Evolutionary conservation across 2,113 vertebrate genomes (phyloP).

Genomic region (Morone saxatilis): DNA sequence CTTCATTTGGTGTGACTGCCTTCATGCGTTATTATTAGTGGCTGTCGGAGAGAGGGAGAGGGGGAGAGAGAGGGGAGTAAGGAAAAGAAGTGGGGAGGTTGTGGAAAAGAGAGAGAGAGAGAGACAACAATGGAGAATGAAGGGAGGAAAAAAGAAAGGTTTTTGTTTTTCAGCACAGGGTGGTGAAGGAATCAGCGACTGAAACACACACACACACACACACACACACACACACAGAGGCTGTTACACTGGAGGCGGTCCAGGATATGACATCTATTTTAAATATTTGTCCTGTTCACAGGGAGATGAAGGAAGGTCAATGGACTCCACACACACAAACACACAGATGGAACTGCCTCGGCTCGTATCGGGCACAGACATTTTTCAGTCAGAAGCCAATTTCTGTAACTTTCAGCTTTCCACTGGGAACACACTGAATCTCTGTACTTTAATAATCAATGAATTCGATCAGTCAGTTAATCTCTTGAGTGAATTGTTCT

Average conservation of each 20-base stretch:
- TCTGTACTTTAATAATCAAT: too few species aligned
- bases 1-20: constrained; percentile 99
- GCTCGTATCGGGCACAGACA: too few species aligned
- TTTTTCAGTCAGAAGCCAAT: too few species aligned
- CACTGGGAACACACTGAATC: too few species aligned
- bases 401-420: too few species aligned
- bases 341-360: background rate
- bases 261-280: constrained; percentile 70
- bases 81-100: constrained; percentile 21
- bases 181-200: constrained; percentile 22
- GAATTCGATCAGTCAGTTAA: too few species aligned
- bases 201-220: constrained; percentile 36
- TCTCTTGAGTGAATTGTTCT: too few species aligned
- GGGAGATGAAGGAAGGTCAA: constrained; percentile 65
- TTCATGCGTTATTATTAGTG: constrained; percentile 99
- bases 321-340: constrained; percentile 36
- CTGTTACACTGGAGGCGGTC: constrained; percentile 41
- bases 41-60: constrained; percentile 85
- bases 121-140: constrained; percentile 42
- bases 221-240: constrained; percentile 34
- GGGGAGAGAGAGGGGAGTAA: background rate
- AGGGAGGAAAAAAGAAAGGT: constrained; percentile 22
- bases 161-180: constrained; percentile 37
- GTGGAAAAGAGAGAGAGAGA: constrained; percentile 4
- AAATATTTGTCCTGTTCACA: constrained; percentile 67